Conservation (phyloP, 2,797 vertebrate species). For the Simalia tracyae region DNA sequence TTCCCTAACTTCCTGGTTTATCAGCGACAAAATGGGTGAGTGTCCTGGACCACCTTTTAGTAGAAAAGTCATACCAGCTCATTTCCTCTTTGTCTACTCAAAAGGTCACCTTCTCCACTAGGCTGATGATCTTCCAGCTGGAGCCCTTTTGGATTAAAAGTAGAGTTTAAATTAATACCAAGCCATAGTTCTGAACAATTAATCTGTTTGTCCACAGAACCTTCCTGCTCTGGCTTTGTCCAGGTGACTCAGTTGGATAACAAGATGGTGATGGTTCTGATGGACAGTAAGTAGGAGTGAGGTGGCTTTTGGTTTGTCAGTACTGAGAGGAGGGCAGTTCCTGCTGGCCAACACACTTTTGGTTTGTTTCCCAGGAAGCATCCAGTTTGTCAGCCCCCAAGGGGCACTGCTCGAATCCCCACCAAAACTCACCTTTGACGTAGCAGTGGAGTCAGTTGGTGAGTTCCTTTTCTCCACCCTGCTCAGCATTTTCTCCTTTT, state of each 20-base stretch:
- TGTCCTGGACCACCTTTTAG: background rate
- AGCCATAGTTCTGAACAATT: background rate
- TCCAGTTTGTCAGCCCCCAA: slow-evolving; percentile 78
- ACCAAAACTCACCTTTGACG: slow-evolving; percentile 73
- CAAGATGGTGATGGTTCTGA: slow-evolving; percentile 80
- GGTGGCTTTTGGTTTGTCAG: accelerated
- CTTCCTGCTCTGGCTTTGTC: slow-evolving; percentile 71
- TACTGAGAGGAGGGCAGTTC: accelerated
- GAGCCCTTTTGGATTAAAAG: background rate
- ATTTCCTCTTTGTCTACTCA: background rate
- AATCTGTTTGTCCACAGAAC: slow-evolving; percentile 68
- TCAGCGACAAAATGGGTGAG: slow-evolving; percentile 72
- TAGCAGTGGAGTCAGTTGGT: slow-evolving; percentile 84
- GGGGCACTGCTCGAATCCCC: slow-evolving; percentile 70
- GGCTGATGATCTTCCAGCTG: background rate
- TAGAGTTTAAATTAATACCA: background rate
- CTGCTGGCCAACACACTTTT: too few relatives aligned
- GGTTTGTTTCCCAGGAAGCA: slow-evolving; percentile 62
- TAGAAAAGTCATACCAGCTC: background rate
- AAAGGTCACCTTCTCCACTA: background rate
- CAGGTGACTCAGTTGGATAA: slow-evolving; percentile 84
- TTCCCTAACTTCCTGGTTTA: slow-evolving; percentile 89
- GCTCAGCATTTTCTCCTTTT: background rate
- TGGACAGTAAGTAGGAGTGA: slow-evolving; percentile 78
- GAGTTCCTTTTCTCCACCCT: slow-evolving; percentile 41